Percentiles rank a stretch among this genome's conserved stretches.
These are phyloP conservation scores for Metalampra italica DNA, from an alignment of 2,888 invertebrate species.

Conservation along the genomic window DNA sequence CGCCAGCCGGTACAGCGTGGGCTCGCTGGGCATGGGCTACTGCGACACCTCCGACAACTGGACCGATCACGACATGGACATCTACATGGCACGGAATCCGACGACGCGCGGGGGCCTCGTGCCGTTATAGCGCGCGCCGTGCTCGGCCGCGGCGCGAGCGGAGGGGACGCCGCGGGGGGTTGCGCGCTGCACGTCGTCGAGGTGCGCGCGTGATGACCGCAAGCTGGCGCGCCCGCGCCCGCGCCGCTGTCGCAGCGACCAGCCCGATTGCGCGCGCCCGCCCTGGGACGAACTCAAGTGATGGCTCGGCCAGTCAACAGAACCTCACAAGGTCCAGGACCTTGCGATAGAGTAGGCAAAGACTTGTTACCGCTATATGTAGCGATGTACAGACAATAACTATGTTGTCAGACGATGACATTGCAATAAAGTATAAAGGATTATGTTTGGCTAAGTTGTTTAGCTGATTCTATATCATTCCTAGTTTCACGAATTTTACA, in stretches of 20 bases:
- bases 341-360: conserved; percentile 3
- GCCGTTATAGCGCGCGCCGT: conserved; percentile 82
- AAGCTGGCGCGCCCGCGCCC: conserved; percentile 2
- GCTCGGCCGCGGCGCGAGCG: conserved; percentile 31
- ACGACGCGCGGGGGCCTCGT: conserved; percentile 91
- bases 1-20: conserved; percentile 88
- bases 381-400: conserved; percentile 10
- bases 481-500: background rate
- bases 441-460: background rate
- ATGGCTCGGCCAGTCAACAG: no score
- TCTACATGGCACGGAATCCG: conserved; percentile 95
- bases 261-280: conserved; percentile 8
- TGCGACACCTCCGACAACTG: conserved; percentile 94
- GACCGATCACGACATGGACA: conserved; percentile 98
- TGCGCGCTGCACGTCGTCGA: conserved; percentile 4
- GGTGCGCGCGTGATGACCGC: conserved; percentile 1
- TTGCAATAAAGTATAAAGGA: background rate
- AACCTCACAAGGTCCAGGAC: background rate
- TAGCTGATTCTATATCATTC: conserved; percentile 1
- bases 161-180: conserved; percentile 24
- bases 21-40: conserved; percentile 91
- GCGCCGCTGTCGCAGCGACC: conserved; percentile 10
- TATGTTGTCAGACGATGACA: no score
- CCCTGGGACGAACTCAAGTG: conserved; percentile 14
- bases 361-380: conserved; percentile 18